Percentiles rank a stretch among this genome's conserved stretches.
These are phyloP conservation scores for Urocolius indicus DNA, from an alignment of 2,113 vertebrate genomes.

Conservation along the genomic window DNA sequence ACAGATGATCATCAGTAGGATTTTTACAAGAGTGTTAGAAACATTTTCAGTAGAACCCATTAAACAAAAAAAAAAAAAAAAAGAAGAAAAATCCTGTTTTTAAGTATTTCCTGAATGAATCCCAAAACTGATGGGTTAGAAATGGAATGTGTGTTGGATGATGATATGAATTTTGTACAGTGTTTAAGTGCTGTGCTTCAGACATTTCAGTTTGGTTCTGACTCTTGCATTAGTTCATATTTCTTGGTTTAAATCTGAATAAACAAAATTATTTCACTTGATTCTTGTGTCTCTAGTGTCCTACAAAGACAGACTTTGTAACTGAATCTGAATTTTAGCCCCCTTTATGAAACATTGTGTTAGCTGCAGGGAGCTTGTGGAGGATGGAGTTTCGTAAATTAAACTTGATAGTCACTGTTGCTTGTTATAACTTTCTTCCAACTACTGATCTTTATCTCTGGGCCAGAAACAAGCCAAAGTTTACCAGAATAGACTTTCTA, in stretches of 20 bases:
- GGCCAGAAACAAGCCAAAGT: constrained; percentile 28
- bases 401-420: constrained; percentile 45
- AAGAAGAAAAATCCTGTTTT: background rate
- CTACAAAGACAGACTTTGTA: constrained; percentile 42
- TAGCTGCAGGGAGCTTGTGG: constrained; percentile 5
- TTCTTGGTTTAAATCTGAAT: constrained; percentile 45
- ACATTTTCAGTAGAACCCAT: background rate
- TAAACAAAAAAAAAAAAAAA: background rate
- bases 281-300: constrained; percentile 51
- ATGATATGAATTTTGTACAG: constrained; percentile 34
- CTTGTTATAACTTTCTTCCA: constrained; percentile 40
- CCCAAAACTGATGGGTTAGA: constrained; percentile 65
- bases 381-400: constrained; percentile 40
- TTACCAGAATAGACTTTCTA: constrained; percentile 34
- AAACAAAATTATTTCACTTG: constrained; percentile 47
- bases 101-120: constrained; percentile 64
- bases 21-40: background rate
- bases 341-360: constrained; percentile 42
- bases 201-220: constrained; percentile 35
- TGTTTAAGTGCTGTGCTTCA: constrained; percentile 45
- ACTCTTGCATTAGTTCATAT: constrained; percentile 41
- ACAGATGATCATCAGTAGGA: background rate
- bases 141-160: constrained; percentile 67
- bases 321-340: background rate
- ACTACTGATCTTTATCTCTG: constrained; percentile 31